Base-by-base conservation (phyloP, 1,140 invertebrate genomes). In the Nixonia krombeini region DNA sequence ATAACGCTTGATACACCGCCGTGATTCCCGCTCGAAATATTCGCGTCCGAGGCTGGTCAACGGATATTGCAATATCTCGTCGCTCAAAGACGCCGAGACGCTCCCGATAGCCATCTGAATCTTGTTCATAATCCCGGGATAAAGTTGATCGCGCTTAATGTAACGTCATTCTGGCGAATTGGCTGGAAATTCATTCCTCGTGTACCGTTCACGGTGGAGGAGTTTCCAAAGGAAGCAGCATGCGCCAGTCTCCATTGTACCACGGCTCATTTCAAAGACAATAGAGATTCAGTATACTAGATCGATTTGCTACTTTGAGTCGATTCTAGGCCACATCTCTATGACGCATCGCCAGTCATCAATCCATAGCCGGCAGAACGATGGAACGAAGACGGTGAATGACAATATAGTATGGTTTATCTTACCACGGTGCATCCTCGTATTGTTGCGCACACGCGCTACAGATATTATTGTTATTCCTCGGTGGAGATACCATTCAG, bases 1-100 rank as follows among this genome's bases (percentile, higher is more conserved):
- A 59, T 70, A 70, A 70, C 67, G 56, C 51, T 67, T 72, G 45
- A 57, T 70, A 61, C 62, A 52, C 15, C 12, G 38, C 37, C 16
- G 21, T 1, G 29, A 56, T 55, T 69, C 62, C 63, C 58, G 52
- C 37, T 62, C n/a, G n/a, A 55, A 40, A 63, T 55, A 63, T 55
- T 63, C 44, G 49, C n/a, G n/a, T n/a, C n/a, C n/a, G 58, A 68
- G 52, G 52, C 38, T 40, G 46, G 56, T 55, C 37, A 45, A 50
- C 15, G 8, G 46, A 53, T 40, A 31, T 31, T 31, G 29, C 12
- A 2, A 4, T 31, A 31, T 31, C 9, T 8, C 25, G 25, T 9
- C 9, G n/a, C n/a, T n/a, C n/a, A n/a, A n/a, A n/a, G n/a, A n/a
- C n/a, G n/a, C n/a, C n/a, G n/a, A n/a, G n/a, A n/a, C n/a, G n/a